Conservation (phyloP, 2,797 vertebrate genomes). For the Microctenopoma stevenorrisi region DNA sequence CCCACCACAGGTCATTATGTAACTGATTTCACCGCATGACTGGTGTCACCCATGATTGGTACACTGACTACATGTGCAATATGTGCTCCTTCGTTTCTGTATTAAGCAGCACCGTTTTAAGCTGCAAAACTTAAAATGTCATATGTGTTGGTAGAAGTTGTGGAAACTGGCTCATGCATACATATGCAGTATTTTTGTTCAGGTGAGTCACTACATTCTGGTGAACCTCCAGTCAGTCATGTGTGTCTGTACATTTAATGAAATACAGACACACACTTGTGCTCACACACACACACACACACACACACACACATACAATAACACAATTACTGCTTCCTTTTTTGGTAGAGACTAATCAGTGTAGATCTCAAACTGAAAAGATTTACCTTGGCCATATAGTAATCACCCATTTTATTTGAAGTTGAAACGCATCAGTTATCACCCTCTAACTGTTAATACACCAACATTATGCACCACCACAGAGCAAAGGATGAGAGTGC, state of each 20-base stretch:
- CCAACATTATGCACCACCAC: slow-evolving; percentile 17
- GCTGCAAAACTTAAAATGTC: not conserved
- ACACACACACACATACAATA: slow-evolving; percentile 11
- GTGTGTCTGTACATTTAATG: slow-evolving; percentile 5
- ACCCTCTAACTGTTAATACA: slow-evolving; percentile 53
- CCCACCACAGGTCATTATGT: slow-evolving; percentile 19
- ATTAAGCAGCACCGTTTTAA: not conserved
- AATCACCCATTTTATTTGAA: slow-evolving; percentile 64
- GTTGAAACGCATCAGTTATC: slow-evolving; percentile 62
- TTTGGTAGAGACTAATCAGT: slow-evolving; percentile 39
- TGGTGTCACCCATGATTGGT: slow-evolving; percentile 5
- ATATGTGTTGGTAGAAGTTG: not conserved
- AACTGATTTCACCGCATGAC: slow-evolving; percentile 11
- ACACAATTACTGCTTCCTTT: slow-evolving; percentile 11
- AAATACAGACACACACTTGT: not conserved
- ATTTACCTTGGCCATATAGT: slow-evolving; percentile 45
- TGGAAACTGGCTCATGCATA: not conserved
- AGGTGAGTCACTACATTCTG: too few species aligned
- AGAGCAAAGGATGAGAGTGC: slow-evolving; percentile 25
- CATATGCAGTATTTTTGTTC: too few species aligned
- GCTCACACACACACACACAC: not conserved
- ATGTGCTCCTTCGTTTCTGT: not conserved
- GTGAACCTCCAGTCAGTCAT: not conserved
- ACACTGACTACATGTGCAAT: not conserved
- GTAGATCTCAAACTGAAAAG: slow-evolving; percentile 52